Base-by-base conservation (phyloP, 1,140 invertebrate genomes). In the Rhopalosiphum maidis region DNA sequence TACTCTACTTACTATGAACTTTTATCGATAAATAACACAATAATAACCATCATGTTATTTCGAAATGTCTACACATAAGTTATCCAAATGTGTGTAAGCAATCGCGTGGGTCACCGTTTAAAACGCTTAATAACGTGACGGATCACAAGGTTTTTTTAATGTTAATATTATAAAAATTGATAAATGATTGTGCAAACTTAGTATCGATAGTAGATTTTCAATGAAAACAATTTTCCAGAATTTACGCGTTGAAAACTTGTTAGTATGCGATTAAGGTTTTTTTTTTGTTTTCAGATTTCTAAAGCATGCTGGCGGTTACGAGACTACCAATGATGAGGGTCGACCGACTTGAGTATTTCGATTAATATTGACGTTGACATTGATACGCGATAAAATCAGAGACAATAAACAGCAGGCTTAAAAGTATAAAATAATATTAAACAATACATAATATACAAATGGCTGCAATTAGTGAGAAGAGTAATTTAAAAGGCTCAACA, bases 31-130 rank as follows among this genome's bases (percentile, higher is more conserved):
- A 89, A 54, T 37, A 41, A 55, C 51, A 0, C 48, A 89, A 55
- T 9, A 89, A 41, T 37, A 22, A 89, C 54, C 15, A 41, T 25
- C 21, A 41, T 25, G 35, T 8, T 8, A 35, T 89, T 89, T 54
- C 0, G 9, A 54, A 25, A 89, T n/a, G 48, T 55, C 22, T 25
- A 1, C 21, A 46, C 86, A 41, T 48, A 83, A 92, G 9, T 92
- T 82, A 85, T 54, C 46, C 46, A 83, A 92, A 92, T 83, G 5
- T 92, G 41, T 92, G 46, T 48, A 41, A 54, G 48, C 77, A 25
- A 92, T 35, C 43, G 51, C 43, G n/a, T 37, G n/a, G 25, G 43
- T 37, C 22, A 41, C 18, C 22, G 8, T 41, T 83, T 48, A 46
- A 22, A 30, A 82, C 46, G 46, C 25, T 55, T 55, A 46, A 41